These are phyloP conservation scores for Sylvietta virens DNA, from an alignment of 2,113 vertebrate genomes.

Conservation along the genomic window DNA sequence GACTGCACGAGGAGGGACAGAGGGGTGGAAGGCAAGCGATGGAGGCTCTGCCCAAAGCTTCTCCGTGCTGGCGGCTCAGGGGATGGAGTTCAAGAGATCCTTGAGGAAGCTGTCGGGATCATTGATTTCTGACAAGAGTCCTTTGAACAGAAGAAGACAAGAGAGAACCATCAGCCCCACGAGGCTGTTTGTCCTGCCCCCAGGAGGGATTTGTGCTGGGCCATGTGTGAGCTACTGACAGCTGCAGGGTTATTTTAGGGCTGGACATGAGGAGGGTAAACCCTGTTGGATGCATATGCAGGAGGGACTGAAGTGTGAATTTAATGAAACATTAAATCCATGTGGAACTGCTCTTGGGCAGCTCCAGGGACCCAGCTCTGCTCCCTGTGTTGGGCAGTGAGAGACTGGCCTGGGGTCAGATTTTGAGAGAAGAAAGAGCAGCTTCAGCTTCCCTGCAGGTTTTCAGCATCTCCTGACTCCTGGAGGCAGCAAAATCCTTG, in stretches of 20 bases:
- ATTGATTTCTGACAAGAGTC: conserved; percentile 88
- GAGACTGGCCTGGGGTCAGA: background rate
- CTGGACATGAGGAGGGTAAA: background rate
- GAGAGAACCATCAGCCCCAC: background rate
- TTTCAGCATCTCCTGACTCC: background rate
- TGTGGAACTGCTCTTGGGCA: background rate
- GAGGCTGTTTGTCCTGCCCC: background rate
- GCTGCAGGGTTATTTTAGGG: conserved; percentile 31
- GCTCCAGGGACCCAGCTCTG: background rate
- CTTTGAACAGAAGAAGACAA: conserved; percentile 62
- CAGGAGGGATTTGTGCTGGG: background rate
- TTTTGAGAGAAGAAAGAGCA: background rate
- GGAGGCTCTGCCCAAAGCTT: background rate
- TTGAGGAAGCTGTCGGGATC: conserved; percentile 92
- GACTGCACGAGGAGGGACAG: conserved; percentile 9
- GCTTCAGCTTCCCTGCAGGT: background rate
- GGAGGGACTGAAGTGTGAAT: background rate
- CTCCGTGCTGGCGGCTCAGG: conserved; percentile 72
- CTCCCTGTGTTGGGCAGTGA: accelerated
- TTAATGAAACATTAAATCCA: background rate
- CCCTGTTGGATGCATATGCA: accelerated
- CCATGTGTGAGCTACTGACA: background rate
- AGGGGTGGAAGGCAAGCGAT: conserved; percentile 47
- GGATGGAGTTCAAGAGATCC: conserved; percentile 93
- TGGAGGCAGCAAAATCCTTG: background rate